Percentiles rank a stretch among this genome's conserved stretches.
Evolutionary conservation across 2,113 vertebrate species (phyloP).

Genomic region (Ascaphus truei): DNA sequence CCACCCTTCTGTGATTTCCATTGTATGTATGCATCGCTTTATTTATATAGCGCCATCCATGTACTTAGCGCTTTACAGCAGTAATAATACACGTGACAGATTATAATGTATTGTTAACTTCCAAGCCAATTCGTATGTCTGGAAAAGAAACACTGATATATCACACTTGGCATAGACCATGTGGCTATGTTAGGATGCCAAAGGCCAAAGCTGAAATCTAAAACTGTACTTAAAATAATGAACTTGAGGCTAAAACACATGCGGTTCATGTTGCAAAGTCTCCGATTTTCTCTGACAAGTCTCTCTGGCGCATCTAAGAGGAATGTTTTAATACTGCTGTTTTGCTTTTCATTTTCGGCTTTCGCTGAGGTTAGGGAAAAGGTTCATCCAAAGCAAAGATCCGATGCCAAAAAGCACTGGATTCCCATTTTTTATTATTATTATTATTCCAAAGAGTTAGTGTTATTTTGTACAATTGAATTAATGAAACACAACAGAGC

Average conservation of each 20-base stretch:
- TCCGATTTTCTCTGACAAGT: neutral
- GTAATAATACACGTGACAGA: too few relatives aligned
- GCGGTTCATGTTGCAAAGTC: slow-evolving; percentile 9
- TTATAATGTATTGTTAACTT: too few relatives aligned
- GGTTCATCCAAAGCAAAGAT: neutral
- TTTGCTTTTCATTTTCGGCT: neutral
- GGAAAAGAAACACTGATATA: neutral
- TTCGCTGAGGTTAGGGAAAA: slow-evolving; percentile 9
- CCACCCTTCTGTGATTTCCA: too few relatives aligned
- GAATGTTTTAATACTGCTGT: slow-evolving; percentile 8
- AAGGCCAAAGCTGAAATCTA: slow-evolving; percentile 1
- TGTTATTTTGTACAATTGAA: neutral
- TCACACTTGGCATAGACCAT: too few relatives aligned
- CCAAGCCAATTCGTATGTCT: neutral
- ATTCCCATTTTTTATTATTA: neutral
- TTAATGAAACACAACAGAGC: slow-evolving; percentile 15
- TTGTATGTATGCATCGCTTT: too few relatives aligned
- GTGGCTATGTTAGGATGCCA: neutral
- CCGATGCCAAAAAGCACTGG: neutral
- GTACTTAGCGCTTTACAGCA: too few relatives aligned
- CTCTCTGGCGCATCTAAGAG: neutral
- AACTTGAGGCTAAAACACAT: neutral
- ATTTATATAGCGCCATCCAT: too few relatives aligned
- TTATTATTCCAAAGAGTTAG: neutral
- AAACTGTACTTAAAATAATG: slow-evolving; percentile 15